These are phyloP conservation scores for Hyperoodon ampullatus DNA, from an alignment of 2,113 vertebrate genomes.

Conservation along the genomic window DNA sequence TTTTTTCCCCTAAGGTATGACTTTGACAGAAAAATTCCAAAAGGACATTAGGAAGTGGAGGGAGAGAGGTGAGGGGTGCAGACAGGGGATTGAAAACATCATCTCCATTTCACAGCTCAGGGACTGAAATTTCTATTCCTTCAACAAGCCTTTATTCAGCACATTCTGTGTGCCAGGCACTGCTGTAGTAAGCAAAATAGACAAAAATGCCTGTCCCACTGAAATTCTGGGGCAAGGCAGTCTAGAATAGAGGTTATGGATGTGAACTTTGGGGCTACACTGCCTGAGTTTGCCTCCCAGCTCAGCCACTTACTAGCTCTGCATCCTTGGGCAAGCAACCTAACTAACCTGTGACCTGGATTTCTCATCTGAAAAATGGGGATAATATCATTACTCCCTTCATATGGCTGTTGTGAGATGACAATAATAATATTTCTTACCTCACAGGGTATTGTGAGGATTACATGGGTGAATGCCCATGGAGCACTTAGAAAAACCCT, in stretches of 20 bases:
- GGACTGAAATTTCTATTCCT: background rate
- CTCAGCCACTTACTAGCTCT: background rate
- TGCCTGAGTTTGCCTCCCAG: background rate
- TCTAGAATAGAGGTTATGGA: background rate
- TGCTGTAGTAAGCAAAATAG: background rate
- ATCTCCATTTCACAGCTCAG: background rate
- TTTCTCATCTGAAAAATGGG: background rate
- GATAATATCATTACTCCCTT: background rate
- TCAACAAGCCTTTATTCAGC: background rate
- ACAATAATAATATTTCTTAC: background rate
- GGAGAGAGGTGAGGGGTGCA: rapidly evolving
- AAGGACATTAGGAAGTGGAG: background rate
- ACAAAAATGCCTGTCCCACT: background rate
- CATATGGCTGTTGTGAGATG: background rate
- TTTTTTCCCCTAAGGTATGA: rapidly evolving
- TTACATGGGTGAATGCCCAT: no score
- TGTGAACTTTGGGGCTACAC: background rate
- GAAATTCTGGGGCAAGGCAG: background rate
- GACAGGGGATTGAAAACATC: background rate
- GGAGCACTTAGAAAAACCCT: background rate
- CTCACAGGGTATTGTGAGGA: background rate
- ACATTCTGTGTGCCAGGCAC: background rate
- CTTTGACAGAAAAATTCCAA: background rate
- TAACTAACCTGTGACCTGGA: background rate
- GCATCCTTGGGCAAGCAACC: background rate